phyloP scores from a whole-genome alignment of 2,113 vertebrate species.

The Steatornis caripensis region DNA sequence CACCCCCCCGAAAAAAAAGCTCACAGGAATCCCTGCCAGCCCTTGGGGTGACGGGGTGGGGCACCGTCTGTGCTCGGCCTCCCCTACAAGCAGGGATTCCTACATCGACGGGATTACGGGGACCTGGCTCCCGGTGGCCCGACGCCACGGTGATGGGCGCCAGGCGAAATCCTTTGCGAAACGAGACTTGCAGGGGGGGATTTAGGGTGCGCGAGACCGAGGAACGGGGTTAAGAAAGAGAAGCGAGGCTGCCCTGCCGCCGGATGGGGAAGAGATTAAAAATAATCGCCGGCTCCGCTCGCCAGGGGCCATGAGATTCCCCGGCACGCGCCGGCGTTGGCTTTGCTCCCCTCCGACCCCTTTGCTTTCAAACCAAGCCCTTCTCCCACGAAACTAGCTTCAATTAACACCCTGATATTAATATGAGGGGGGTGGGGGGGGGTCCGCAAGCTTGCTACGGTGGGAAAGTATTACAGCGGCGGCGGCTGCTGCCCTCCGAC shows the following conservation, averaged over 20 bases:
- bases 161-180: rapidly evolving
- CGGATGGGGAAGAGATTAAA: background rate
- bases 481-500: rapidly evolving
- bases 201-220: background rate
- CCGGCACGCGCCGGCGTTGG: rapidly evolving
- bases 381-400: background rate
- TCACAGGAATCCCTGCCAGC: background rate
- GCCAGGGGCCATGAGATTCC: rapidly evolving
- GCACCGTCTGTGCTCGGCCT: rapidly evolving
- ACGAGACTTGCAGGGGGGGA: rapidly evolving
- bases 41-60: background rate
- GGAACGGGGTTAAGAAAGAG: background rate
- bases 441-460: rapidly evolving
- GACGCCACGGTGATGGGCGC: background rate
- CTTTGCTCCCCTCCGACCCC: background rate
- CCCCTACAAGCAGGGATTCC: background rate
- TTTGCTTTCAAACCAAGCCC: background rate
- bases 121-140: background rate
- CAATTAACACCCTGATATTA: background rate
- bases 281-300: background rate
- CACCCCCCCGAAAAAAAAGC: background rate
- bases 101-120: no score
- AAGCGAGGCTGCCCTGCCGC: background rate
- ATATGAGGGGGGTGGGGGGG: no score
- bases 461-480: background rate